Percentiles rank a stretch among this genome's conserved stretches.
Evolutionary conservation across 2,797 vertebrate genomes (phyloP).

Genomic region (Moxostoma hubbsi): DNA sequence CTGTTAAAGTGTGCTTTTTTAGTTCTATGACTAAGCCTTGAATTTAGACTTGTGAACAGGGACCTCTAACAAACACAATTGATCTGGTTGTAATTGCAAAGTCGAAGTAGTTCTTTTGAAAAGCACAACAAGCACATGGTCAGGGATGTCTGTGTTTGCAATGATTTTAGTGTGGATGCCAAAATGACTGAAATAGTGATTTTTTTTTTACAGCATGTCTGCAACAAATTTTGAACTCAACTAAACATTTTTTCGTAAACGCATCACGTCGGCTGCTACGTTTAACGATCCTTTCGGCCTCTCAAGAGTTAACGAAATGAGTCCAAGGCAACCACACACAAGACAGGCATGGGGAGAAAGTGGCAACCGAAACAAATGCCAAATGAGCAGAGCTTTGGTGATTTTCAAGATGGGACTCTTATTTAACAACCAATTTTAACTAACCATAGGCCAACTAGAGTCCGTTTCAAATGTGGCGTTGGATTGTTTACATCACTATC

Average conservation of each 20-base stretch:
- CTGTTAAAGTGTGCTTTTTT: constrained; percentile 2
- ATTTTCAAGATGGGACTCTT: constrained; percentile 65
- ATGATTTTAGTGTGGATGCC: neutral
- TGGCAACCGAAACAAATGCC: constrained; percentile 65
- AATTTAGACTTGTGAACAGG: neutral
- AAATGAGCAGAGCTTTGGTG: constrained; percentile 81
- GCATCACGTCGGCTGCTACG: neutral
- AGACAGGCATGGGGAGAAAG: too few species aligned
- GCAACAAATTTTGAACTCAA: neutral
- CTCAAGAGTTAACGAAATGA: constrained; percentile 68
- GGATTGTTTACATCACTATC: constrained; percentile 16
- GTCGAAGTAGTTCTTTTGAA: neutral
- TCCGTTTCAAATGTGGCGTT: neutral
- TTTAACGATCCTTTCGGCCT: constrained; percentile 44
- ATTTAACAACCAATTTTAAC: constrained; percentile 27
- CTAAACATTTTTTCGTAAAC: neutral
- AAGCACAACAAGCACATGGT: neutral
- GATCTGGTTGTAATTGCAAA: neutral
- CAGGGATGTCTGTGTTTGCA: neutral
- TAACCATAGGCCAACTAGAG: constrained; percentile 19
- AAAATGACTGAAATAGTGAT: neutral
- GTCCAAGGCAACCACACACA: constrained; percentile 73
- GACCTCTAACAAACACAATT: neutral
- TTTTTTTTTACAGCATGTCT: neutral
- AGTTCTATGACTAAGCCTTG: neutral